phyloP scores from a whole-genome alignment of 1,140 invertebrate species.

The Heliothis virescens region DNA sequence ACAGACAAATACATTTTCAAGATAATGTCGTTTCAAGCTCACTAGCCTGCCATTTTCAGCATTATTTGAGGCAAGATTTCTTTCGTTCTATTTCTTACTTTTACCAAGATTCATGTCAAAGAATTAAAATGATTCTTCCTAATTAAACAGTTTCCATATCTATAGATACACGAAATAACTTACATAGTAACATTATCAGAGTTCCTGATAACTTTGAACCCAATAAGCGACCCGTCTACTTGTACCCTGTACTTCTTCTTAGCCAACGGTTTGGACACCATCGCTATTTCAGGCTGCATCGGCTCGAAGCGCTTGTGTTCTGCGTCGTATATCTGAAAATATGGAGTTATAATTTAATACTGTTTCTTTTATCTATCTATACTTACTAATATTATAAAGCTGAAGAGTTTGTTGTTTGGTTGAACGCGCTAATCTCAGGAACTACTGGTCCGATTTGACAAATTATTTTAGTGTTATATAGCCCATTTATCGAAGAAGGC shows the following conservation, averaged over 20 bases:
- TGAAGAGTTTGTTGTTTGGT: too few relatives aligned
- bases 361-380: not conserved
- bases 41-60: too few relatives aligned
- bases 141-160: not conserved
- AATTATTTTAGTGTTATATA: too few relatives aligned
- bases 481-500: too few relatives aligned
- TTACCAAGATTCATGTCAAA: too few relatives aligned
- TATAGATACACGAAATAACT: constrained; percentile 64
- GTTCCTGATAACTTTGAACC: constrained; percentile 87
- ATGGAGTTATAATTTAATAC: not conserved
- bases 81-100: too few relatives aligned
- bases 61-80: too few relatives aligned
- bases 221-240: constrained; percentile 85
- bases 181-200: constrained; percentile 87
- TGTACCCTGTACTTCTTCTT: constrained; percentile 86
- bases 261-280: constrained; percentile 79
- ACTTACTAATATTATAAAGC: too few relatives aligned
- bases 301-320: constrained; percentile 88
- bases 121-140: not conserved
- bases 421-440: too few relatives aligned
- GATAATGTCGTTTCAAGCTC: too few relatives aligned
- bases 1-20: too few relatives aligned
- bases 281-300: constrained; percentile 87
- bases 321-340: constrained; percentile 88
- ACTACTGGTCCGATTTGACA: too few relatives aligned